Percentiles rank a stretch among this genome's conserved stretches.
Conservation (phyloP, 2,797 vertebrate genomes). For the Cryptoblepharus egeriae region DNA sequence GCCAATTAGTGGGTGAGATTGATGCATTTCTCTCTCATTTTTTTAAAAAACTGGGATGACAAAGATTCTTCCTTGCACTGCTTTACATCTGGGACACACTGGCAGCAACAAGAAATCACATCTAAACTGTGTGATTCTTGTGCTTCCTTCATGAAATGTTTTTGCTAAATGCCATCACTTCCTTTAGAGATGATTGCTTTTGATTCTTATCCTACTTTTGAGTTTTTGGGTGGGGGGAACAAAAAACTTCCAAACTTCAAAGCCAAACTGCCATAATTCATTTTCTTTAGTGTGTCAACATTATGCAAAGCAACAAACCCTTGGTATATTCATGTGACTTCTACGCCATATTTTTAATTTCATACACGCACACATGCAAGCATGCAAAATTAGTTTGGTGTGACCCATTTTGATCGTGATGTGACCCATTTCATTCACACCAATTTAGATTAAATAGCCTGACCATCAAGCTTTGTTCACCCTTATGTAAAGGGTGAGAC, state of each 20-base stretch:
- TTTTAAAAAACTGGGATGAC: neutral
- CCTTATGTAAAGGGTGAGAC: too few relatives aligned
- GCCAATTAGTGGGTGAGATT: neutral
- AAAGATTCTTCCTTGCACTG: neutral
- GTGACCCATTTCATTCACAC: neutral
- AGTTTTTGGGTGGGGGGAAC: neutral
- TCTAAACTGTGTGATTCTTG: slow-evolving; percentile 12
- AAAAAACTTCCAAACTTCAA: slow-evolving; percentile 28
- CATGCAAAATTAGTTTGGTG: neutral
- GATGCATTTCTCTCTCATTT: neutral
- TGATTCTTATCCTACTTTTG: slow-evolving; percentile 18
- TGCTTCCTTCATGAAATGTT: slow-evolving; percentile 20
- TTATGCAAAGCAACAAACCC: neutral
- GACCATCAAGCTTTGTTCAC: neutral
- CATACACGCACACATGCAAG: neutral
- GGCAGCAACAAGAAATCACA: neutral
- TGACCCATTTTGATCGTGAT: too few relatives aligned
- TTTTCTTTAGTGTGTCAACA: slow-evolving; percentile 43
- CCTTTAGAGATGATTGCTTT: slow-evolving; percentile 5
- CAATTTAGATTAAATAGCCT: too few relatives aligned
- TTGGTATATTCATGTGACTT: neutral
- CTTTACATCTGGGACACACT: slow-evolving; percentile 14
- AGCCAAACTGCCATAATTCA: neutral
- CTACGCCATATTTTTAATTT: slow-evolving; percentile 13
- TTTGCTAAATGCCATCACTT: neutral